Evolutionary conservation across 2,888 invertebrate species (phyloP), one percentile per base, ranked within the genome.

Genomic region (Dorcus hopei): DNA sequence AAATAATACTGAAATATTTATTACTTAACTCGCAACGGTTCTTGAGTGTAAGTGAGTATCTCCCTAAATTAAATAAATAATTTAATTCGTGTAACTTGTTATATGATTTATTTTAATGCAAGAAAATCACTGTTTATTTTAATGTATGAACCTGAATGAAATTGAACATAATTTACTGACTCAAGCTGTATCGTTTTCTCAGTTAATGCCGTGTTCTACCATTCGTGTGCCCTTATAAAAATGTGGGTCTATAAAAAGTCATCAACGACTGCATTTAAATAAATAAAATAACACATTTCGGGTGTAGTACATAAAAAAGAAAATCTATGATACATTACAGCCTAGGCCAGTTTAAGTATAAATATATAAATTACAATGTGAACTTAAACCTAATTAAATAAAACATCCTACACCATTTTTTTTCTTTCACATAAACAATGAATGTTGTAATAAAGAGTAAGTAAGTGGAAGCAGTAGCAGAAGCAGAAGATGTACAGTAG

Each of bases 401-500:
- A 50, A 54, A 50, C 39, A 54, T 58, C 58, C 58, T 54, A 58
- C 58, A 58, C 58, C 58, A 47, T 23, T 14, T 9, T 49, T 14
- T 45, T 19, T 45, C 16, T 41, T n/a, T 41, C n/a, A 41, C 16
- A 45, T 45, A 45, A 45, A 45, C 23, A 33, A 45, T 45, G 45
- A 19, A 45, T 45, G 45, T 54, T 55, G 38, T 38, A 41, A 45
- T 52, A 50, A 55, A 42, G 48, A 38, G 38, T 39, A 48, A 38
- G 52, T 52, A 59, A 59, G 61, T 62, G 61, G 58, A 61, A 62
- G 63, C 59, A 59, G 58, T 61, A 45, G 64, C 63, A 59, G 59
- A 62, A 62, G 56, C 59, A 61, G 64, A 62, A 62, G 65, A 55
- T 61, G 57, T 64, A 61, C 56, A 59, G 64, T 57, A 61, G 58